Evolutionary conservation across 23 tunicate genomes (phyloP).

Genomic region (Corella eumyota): DNA sequence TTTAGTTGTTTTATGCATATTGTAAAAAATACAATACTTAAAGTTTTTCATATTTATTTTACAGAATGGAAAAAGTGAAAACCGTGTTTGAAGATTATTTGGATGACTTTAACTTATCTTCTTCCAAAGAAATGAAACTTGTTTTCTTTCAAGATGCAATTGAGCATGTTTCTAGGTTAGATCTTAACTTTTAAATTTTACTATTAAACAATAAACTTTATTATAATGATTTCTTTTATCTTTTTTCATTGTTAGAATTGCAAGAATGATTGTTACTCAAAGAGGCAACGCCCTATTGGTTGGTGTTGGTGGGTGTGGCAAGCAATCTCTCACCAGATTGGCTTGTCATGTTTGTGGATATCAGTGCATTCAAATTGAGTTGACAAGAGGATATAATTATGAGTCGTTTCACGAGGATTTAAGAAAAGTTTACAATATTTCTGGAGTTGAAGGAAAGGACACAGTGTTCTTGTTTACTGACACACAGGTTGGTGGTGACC

Average conservation of each 20-base stretch:
- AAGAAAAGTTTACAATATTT: constrained; percentile 54
- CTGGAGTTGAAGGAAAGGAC: constrained; percentile 85
- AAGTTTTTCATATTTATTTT: too few relatives aligned
- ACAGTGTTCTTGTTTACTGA: constrained; percentile 96
- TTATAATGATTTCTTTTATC: neutral
- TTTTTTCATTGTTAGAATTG: constrained; percentile 26
- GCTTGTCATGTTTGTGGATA: constrained; percentile 94
- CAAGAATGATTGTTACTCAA: constrained; percentile 83
- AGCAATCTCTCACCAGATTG: constrained; percentile 96
- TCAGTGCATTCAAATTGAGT: constrained; percentile 84
- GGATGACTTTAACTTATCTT: constrained; percentile 86
- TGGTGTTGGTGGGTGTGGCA: constrained; percentile 98
- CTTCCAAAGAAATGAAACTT: constrained; percentile 93
- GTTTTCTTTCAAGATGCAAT: constrained; percentile 99
- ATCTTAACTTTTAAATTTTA: too few relatives aligned
- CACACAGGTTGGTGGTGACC: constrained; percentile 63
- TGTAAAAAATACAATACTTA: too few relatives aligned
- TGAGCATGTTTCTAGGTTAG: constrained; percentile 83
- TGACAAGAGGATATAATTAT: constrained; percentile 94
- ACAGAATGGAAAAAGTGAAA: constrained; percentile 75
- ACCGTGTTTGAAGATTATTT: constrained; percentile 85
- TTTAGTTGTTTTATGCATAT: too few relatives aligned
- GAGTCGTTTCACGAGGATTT: constrained; percentile 96
- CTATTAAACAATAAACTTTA: too few relatives aligned
- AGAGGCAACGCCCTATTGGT: constrained; percentile 98